These are phyloP conservation scores for Osmoderma eremita DNA, from an alignment of 2,888 invertebrate genomes.

Conservation along the genomic window DNA sequence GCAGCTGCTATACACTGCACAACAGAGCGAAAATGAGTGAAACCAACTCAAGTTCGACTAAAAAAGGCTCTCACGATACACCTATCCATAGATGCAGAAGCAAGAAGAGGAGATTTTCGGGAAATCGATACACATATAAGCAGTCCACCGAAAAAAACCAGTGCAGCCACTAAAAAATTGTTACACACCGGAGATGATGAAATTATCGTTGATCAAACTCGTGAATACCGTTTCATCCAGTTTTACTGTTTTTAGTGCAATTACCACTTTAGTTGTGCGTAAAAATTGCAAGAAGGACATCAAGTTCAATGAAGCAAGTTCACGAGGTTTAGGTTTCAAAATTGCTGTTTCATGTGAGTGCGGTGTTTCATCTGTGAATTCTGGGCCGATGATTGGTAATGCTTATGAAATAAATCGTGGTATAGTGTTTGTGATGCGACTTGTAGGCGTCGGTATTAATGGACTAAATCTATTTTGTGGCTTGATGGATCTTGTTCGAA, in stretches of 20 bases:
- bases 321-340: background rate
- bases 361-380: background rate
- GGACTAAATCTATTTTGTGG: slow-evolving; percentile 52
- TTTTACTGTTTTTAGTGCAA: slow-evolving; percentile 42
- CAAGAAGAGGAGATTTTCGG: background rate
- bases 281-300: slow-evolving; percentile 32
- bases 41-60: background rate
- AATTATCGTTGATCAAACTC: background rate
- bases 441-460: slow-evolving; percentile 51
- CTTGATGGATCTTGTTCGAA: slow-evolving; percentile 49
- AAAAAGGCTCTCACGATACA: slow-evolving; percentile 5
- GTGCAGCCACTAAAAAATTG: background rate
- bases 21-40: slow-evolving; percentile 7
- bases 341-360: background rate
- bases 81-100: background rate
- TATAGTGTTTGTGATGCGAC: slow-evolving; percentile 15
- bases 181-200: background rate
- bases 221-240: no score
- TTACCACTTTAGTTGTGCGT: slow-evolving; percentile 43
- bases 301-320: slow-evolving; percentile 1
- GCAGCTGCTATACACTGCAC: slow-evolving; percentile 9
- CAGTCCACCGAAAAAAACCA: background rate
- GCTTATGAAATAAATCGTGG: background rate
- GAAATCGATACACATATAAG: background rate
- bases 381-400: background rate